Base-by-base conservation (phyloP, 2,888 invertebrate species). In the Philonicus albiceps region DNA sequence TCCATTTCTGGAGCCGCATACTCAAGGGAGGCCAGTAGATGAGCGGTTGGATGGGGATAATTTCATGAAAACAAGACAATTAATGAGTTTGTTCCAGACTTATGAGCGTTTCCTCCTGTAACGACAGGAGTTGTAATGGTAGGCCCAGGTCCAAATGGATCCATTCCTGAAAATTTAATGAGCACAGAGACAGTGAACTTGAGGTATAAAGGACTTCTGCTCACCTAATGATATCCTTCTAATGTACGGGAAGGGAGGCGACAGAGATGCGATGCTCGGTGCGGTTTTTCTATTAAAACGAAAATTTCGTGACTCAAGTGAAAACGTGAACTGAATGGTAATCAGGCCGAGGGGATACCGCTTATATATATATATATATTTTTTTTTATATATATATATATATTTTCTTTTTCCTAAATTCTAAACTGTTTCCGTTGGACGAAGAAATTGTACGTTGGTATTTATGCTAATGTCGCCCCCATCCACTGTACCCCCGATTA, bases 231-330 rank as follows among this genome's bases (percentile, higher is more conserved):
- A 64, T 64, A 64, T 64, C 64, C 64, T 64, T 27, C 64, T 64
- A 64, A 64, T 64, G 64, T 64, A 27, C 22, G 27, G 22, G 8
- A n/a, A n/a, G n/a, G n/a, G n/a, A n/a, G 64, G 64, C 19, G 64
- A 6, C 7, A 43, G 7, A 53, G 49, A 3, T 53, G 49, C 49
- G 49, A n/a, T 64, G 64, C 64, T 11, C 64, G 27, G 64, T 22
- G 64, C 64, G 64, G 64, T 64, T 64, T 64, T 64, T 64, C 64
- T 64, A 64, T 64, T 64, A 64, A 78, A 49, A 27, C 49, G 78
- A 49, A 78, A 43, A 78, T 78, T 78, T 43, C 78, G 78, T 78
- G 78, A 78, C 78, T 78, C 43, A 74, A 78, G 22, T 49, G 49
- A 43, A 78, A 78, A 43, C 78, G 64, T 64, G 64, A 64, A 64